Evolutionary conservation across 2,113 vertebrate species (phyloP), one percentile per base, ranked within the genome.

Genomic region (Nycticryphes semicollaris): DNA sequence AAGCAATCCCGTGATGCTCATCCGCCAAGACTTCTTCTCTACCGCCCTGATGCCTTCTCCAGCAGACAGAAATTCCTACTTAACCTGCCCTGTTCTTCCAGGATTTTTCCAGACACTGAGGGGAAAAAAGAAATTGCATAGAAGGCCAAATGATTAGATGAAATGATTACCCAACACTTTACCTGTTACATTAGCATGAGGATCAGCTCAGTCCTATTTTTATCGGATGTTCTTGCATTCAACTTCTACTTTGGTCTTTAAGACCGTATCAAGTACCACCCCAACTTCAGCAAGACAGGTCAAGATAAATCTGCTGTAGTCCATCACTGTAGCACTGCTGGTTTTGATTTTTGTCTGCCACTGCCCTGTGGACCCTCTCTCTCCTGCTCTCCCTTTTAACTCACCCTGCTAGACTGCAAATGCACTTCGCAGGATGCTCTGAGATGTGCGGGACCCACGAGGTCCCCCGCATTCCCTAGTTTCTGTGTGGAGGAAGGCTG

Each of bases 391-490:
- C 62, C 20, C 22, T 56, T 56, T 37, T 21, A 30, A 48, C 0
- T 0, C 4, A n/a, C 23, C 31, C 31, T 76, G 8, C 33, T 20
- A 48, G 50, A 13, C 50, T 1, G 31, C 30, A 50, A 24, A 56
- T 7, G 16, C 14, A 17, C 72, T 37, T 11, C 2, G 7, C 7
- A 1, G 47, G 62, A 13, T 16, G 62, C 35, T 57, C 18, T 2
- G 4, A 7, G 31, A 3, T 5, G 16, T 1, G 6, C 14, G 4
- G n/a, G n/a, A 10, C 2, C 1, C 18, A 5, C 59, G 8, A 3
- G 20, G 3, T 5, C 7, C 68, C 43, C 17, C 6, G 2, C 3
- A 7, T 17, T 12, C 31, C n/a, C 50, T 33, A 3, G 33, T 7
- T n/a, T 7, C 20, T 28, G 23, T 9, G 37, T 3, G 8, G 22